A percentile compares a stretch with the other conserved stretches of the same genome.
Evolutionary conservation across 2,113 vertebrate species (phyloP).

Genomic region (Ctenomys sociabilis): DNA sequence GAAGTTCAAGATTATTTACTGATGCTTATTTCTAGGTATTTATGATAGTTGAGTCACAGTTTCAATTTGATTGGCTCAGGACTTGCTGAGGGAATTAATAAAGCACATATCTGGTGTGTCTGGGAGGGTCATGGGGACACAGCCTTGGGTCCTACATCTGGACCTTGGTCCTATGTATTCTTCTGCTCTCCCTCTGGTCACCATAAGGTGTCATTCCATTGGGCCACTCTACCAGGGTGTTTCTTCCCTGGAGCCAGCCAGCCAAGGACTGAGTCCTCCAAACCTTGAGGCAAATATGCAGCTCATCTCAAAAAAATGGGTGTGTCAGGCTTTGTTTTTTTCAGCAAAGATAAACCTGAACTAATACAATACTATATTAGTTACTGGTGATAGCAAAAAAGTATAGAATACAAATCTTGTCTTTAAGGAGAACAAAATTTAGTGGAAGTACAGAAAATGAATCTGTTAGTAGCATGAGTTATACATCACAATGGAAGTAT

Average conservation of each 20-base stretch:
- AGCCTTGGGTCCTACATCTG: background rate
- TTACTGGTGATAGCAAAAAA: background rate
- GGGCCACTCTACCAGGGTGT: background rate
- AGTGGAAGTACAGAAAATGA: background rate
- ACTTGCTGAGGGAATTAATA: background rate
- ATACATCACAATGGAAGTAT: background rate
- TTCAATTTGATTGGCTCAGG: background rate
- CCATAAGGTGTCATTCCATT: background rate
- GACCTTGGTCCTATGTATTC: background rate
- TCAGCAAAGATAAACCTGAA: background rate
- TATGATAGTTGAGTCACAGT: background rate
- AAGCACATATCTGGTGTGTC: background rate
- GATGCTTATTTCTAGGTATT: background rate
- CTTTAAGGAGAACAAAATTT: background rate
- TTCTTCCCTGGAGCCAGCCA: background rate
- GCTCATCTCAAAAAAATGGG: background rate
- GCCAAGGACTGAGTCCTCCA: background rate
- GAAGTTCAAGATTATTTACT: background rate
- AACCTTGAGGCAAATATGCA: background rate
- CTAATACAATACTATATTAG: background rate
- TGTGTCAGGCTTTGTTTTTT: background rate
- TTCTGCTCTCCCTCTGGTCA: background rate
- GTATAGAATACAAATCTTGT: background rate
- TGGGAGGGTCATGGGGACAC: background rate
- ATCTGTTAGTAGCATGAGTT: background rate